Base-by-base conservation (phyloP, 2,888 invertebrate species). In the Serrognathus titanus region DNA sequence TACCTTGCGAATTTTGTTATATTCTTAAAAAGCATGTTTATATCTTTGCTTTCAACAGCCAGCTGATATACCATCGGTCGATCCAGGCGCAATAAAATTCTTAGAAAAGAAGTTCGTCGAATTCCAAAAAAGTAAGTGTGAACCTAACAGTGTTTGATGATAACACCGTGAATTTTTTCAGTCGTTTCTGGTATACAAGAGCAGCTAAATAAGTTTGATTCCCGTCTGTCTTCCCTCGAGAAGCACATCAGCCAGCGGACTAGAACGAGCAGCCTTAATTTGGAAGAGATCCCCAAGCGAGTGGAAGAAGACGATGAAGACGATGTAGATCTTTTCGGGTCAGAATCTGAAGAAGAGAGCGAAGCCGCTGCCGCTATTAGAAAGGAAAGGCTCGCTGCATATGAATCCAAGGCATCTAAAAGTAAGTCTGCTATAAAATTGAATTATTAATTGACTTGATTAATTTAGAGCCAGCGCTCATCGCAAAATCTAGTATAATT, bases 401-500 rank as follows among this genome's bases (percentile, higher is more conserved):
- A 97, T 75, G 86, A 87, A 71, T 93, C 88, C 2, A 97, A 94
- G 78, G 97, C 97, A 80, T 82, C 93, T 4, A 94, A 92, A 78
- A 97, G 88, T 88, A 78, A 59, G 58, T 31, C 1, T 31, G 6
- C 6, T n/a, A n/a, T n/a, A n/a, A n/a, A 31, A 31, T 31, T 31
- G 24, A 31, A 31, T 31, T 31, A 31, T 31, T 31, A 31, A 31
- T 31, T 13, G 1, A 1, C 6, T 31, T 31, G 4, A 31, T 31
- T 31, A 31, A 31, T 31, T 31, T 73, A 89, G 89, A 97, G 79
- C 91, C 94, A 24, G 85, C 79, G 4, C 78, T 95, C 40, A 91
- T 97, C 75, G 97, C 97, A 55, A 98, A 98, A 79, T 97, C 96
- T 3, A 94, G 88, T 73, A 89, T 98, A 49, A 88, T 98, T 65